Base-by-base conservation (phyloP, 2,888 invertebrate species). In the Heteromyza rotundicornis region DNA sequence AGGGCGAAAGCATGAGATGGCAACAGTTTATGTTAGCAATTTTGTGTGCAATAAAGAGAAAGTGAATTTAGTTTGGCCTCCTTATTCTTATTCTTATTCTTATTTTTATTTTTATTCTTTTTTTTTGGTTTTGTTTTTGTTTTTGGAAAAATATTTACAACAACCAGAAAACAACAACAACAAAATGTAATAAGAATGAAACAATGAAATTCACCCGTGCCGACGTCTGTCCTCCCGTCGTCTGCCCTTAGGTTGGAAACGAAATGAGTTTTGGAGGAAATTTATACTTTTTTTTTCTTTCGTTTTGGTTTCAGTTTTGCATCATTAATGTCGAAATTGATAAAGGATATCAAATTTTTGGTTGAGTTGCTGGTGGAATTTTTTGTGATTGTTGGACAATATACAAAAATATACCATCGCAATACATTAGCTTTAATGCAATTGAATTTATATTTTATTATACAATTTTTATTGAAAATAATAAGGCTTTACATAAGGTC, bases 11-110 rank as follows among this genome's bases (percentile, higher is more conserved):
- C 53, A 44, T 3, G 17, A 36, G 23, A 52, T 44, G 47, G 47
- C 17, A 53, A 35, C 35, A 24, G 32, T 59, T 53, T 40, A 47
- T 59, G 32, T 47, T 27, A 16, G 53, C 10, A n/a, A 23, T 50
- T 22, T 59, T 17, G 40, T 27, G 12, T 32, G 54, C 32, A 53
- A 59, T 59, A 59, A 59, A 59, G 40, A 40, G 40, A 40, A 59
- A 54, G 59, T 59, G 35, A 59, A 54, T 51, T 58, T 40, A 36
- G 44, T 49, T 23, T 19, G 20, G 40, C 12, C 10, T 40, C n/a
- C 40, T 40, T 27, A 5, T 27, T 5, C 27, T 27, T 27, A 10
- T 27, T 27, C 12, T 32, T 12, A 19, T 20, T 32, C 10, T 36
- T 14, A 36, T 16, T 22, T 20, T 40, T 23, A n/a, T n/a, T n/a